Percentiles rank a stretch among this genome's conserved stretches.
phyloP scores from a whole-genome alignment of 2,113 vertebrate genomes.

The Megaceryle torquata region DNA sequence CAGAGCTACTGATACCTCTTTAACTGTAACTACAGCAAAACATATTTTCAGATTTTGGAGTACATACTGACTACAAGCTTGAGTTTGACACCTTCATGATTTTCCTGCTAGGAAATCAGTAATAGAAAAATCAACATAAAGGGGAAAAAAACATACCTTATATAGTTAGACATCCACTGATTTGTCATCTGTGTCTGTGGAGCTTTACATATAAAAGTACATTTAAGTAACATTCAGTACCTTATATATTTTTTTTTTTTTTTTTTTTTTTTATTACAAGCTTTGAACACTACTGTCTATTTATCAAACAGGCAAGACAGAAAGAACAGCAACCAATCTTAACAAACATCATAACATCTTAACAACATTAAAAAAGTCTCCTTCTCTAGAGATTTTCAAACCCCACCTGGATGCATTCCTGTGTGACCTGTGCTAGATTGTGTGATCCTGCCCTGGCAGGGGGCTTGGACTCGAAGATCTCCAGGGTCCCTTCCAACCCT shows the following conservation, averaged over 20 bases:
- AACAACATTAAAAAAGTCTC: no score
- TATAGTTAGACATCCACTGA: neutral
- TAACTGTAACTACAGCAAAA: neutral
- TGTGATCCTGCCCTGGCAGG: no score
- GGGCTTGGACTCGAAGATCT: no score
- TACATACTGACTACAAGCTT: neutral
- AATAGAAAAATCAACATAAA: neutral
- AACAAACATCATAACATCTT: neutral
- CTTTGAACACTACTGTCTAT: neutral
- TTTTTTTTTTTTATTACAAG: neutral
- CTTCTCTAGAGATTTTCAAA: no score
- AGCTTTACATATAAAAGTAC: neutral
- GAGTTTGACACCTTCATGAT: neutral
- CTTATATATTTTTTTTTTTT: no score
- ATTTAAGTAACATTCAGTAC: neutral
- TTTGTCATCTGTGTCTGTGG: neutral
- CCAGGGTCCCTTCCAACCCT: no score
- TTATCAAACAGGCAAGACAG: neutral
- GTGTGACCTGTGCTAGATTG: no score
- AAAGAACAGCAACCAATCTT: neutral
- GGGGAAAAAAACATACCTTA: fast-evolving
- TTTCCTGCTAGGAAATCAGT: neutral
- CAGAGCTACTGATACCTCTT: neutral
- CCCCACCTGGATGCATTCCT: no score
- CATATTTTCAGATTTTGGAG: neutral